Base-by-base conservation (phyloP, 2,888 invertebrate species). In the Cactoblastis cactorum region DNA sequence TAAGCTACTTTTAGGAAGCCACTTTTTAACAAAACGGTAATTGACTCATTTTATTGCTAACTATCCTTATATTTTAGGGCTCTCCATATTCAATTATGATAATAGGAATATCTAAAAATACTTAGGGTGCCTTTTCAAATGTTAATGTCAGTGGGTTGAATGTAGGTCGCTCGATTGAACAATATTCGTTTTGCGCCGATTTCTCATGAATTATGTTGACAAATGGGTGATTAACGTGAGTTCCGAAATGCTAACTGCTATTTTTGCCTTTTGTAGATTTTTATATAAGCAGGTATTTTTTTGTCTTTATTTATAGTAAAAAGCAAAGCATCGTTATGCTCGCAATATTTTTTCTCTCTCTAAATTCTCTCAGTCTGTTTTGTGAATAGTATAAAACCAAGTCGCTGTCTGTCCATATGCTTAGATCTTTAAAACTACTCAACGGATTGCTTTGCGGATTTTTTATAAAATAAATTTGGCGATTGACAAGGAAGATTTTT, bases 1-100 rank as follows among this genome's bases (percentile, higher is more conserved):
- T 18, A 50, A n/a, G n/a, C 55, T 43, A 49, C 56, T 57, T 66
- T 64, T 62, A 58, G 56, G 59, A 57, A 47, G 61, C 61, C 61
- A 62, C 61, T 58, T n/a, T n/a, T n/a, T 47, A 43, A 49, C 45
- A 53, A 53, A 45, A 46, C 15, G 32, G 38, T 56, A 51, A 50
- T 55, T 51, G 38, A 51, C 54, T 46, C 14, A 43, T 15, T 22
- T 4, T 8, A n/a, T n/a, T n/a, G n/a, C n/a, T n/a, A n/a, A n/a
- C n/a, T n/a, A n/a, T n/a, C n/a, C n/a, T n/a, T n/a, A n/a, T n/a
- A n/a, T n/a, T n/a, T n/a, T n/a, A n/a, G n/a, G n/a, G n/a, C n/a
- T n/a, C n/a, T n/a, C n/a, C n/a, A n/a, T n/a, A n/a, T n/a, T n/a
- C n/a, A n/a, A n/a, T n/a, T n/a, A n/a, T n/a, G n/a, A n/a, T n/a